phyloP scores from a whole-genome alignment of 2,797 vertebrate species.

The Amazona ochrocephala region DNA sequence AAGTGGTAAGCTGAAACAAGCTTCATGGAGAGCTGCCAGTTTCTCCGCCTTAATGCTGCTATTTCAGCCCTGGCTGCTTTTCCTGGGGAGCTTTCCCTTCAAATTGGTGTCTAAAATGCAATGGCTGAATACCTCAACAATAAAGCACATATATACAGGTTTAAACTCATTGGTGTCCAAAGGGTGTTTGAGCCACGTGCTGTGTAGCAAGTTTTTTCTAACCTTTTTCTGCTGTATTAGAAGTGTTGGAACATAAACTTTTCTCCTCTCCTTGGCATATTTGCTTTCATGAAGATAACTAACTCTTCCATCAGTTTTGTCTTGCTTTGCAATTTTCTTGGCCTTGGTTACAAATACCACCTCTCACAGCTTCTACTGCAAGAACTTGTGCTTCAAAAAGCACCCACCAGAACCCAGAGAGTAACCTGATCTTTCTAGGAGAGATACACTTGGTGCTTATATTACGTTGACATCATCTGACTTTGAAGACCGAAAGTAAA shows the following conservation, averaged over 20 bases:
- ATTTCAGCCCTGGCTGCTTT: slow-evolving; percentile 12
- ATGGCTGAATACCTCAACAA: neutral
- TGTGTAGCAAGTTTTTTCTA: neutral
- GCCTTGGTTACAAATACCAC: neutral
- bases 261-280: neutral
- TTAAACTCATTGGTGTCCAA: neutral
- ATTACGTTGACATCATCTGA: neutral
- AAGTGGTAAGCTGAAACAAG: slow-evolving; percentile 28
- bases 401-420: neutral
- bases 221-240: neutral
- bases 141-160: neutral
- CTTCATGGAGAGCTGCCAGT: neutral
- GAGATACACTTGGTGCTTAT: neutral
- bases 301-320: neutral
- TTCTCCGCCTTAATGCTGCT: slow-evolving; percentile 26
- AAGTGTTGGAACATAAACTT: neutral
- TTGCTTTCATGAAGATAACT: neutral
- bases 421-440: neutral
- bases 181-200: neutral
- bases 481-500: neutral
- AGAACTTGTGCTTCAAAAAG: neutral
- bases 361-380: neutral
- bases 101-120: neutral
- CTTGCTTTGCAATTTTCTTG: neutral
- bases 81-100: slow-evolving; percentile 22